phyloP scores from a whole-genome alignment of 2,888 invertebrate species.

The Endomychus coccineus region DNA sequence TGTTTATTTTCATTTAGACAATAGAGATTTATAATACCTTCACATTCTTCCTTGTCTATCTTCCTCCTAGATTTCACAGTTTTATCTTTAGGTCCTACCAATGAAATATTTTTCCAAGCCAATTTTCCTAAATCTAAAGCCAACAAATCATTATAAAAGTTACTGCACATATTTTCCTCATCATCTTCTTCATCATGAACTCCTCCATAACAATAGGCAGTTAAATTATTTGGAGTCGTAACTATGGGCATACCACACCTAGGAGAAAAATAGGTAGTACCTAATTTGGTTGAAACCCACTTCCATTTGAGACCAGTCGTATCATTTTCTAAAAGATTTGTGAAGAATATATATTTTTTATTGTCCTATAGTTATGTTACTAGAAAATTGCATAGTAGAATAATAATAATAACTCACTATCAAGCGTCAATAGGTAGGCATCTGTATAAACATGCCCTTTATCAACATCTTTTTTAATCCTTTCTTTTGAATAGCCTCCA shows the following conservation, averaged over 20 bases:
- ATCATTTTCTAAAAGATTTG: conserved; percentile 49
- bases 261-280: conserved; percentile 56
- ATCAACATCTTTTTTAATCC: conserved; percentile 66
- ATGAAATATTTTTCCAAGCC: conserved; percentile 61
- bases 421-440: conserved; percentile 57
- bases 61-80: conserved; percentile 39
- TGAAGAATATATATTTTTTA: neutral
- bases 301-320: conserved; percentile 59
- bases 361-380: neutral
- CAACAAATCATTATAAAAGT: conserved; percentile 74
- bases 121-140: conserved; percentile 66
- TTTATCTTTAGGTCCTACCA: conserved; percentile 45
- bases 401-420: conserved; percentile 47
- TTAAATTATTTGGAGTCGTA: conserved; percentile 50
- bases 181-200: conserved; percentile 77
- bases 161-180: conserved; percentile 63
- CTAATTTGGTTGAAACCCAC: conserved; percentile 61
- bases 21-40: no score
- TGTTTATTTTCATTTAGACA: no score
- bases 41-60: conserved; percentile 33
- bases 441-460: conserved; percentile 64
- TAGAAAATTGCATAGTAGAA: conserved; percentile 1
- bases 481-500: conserved; percentile 72
- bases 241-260: conserved; percentile 64
- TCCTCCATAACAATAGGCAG: conserved; percentile 80